A percentile compares a stretch with the other conserved stretches of the same genome.
These are phyloP conservation scores for Drosophila sproati DNA, from an alignment of 1,140 invertebrate genomes.

Conservation along the genomic window DNA sequence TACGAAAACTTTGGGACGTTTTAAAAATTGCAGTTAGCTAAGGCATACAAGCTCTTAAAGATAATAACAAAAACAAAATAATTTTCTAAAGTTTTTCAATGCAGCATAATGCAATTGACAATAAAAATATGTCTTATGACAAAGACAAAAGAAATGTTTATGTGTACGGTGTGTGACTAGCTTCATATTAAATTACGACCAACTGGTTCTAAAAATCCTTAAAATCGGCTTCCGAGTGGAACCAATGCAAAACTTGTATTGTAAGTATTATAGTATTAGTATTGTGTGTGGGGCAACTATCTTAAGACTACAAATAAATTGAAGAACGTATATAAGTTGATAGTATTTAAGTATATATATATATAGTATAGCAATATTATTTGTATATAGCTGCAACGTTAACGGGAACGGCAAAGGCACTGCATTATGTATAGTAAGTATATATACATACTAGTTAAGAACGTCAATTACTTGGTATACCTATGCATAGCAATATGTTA, in stretches of 20 bases:
- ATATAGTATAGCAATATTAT: slow-evolving; percentile 1
- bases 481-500: slow-evolving; percentile 45
- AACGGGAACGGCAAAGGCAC: slow-evolving; percentile 36
- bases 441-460: slow-evolving; percentile 27
- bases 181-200: slow-evolving; percentile 14
- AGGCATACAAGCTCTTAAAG: slow-evolving; percentile 19
- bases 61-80: slow-evolving; percentile 7
- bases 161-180: slow-evolving; percentile 32
- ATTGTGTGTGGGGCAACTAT: slow-evolving; percentile 17
- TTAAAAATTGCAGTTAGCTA: slow-evolving; percentile 7
- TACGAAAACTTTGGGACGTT: not conserved
- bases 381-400: slow-evolving; percentile 19
- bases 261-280: slow-evolving; percentile 1
- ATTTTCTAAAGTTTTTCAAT: slow-evolving; percentile 20
- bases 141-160: slow-evolving; percentile 20
- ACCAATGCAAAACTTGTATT: slow-evolving; percentile 2
- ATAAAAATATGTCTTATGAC: slow-evolving; percentile 4
- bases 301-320: slow-evolving; percentile 47
- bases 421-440: slow-evolving; percentile 21
- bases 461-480: slow-evolving; percentile 51
- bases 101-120: slow-evolving; percentile 5
- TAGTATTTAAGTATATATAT: slow-evolving; percentile 11
- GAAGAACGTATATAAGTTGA: slow-evolving; percentile 11
- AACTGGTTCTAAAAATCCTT: slow-evolving; percentile 18
- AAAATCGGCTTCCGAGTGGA: slow-evolving; percentile 24